phyloP scores from a whole-genome alignment of 2,888 invertebrate species.

The Machimus atricapillus region DNA sequence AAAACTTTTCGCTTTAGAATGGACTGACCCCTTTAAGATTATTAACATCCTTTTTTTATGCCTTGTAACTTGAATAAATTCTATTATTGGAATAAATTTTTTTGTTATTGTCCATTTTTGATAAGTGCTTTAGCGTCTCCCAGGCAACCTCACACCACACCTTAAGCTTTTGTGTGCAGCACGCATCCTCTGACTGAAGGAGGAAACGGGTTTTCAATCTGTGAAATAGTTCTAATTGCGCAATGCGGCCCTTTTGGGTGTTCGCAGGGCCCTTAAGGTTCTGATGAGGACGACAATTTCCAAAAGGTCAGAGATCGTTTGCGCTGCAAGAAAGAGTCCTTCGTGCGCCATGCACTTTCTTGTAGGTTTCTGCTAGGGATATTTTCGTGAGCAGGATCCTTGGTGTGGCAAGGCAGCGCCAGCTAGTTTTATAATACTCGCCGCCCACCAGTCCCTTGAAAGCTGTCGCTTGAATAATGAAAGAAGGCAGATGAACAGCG shows the following conservation, averaged over 20 bases:
- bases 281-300: neutral
- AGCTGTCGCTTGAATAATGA: slow-evolving; percentile 31
- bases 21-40: too few relatives aligned
- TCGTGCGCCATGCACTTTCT: neutral
- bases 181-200: neutral
- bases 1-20: too few relatives aligned
- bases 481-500: slow-evolving; percentile 33
- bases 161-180: neutral
- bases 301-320: neutral
- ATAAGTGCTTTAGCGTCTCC: too few relatives aligned
- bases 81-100: too few relatives aligned
- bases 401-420: neutral
- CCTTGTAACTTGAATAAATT: too few relatives aligned
- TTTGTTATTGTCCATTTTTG: too few relatives aligned
- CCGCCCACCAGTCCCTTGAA: neutral
- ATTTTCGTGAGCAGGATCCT: neutral
- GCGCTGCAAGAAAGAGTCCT: neutral
- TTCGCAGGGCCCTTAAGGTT: neutral
- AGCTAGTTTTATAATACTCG: slow-evolving; percentile 14
- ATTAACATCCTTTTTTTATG: too few relatives aligned
- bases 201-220: neutral
- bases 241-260: neutral
- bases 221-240: neutral
- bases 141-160: neutral
- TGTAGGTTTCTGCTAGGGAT: neutral